phyloP scores from a whole-genome alignment of 2,797 vertebrate genomes.

The Erethizon dorsatum region DNA sequence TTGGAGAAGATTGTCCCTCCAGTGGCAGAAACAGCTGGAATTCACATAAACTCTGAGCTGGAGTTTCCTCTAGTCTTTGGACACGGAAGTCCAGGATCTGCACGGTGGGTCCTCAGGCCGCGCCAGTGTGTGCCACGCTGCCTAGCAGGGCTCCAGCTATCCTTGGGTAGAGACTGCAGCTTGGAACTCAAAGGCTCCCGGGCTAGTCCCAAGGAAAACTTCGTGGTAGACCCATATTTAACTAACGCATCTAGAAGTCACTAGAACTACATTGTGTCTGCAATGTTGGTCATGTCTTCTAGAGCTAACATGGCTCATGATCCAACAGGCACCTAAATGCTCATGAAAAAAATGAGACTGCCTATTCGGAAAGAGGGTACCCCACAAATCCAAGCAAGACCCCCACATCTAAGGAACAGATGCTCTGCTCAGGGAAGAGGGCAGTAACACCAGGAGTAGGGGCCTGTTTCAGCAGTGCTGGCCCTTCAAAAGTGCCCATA shows the following conservation, averaged over 20 bases:
- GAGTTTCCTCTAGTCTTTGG: neutral
- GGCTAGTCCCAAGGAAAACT: neutral
- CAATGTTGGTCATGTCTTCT: neutral
- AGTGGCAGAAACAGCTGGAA: neutral
- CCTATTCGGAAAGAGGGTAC: neutral
- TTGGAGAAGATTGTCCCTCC: neutral
- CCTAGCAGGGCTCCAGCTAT: fast-evolving
- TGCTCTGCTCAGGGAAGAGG: neutral
- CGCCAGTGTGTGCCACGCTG: fast-evolving
- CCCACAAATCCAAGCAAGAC: neutral
- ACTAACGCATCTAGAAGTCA: neutral
- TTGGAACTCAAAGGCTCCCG: neutral
- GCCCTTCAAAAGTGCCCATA: neutral
- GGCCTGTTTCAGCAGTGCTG: neutral
- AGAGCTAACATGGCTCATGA: fast-evolving
- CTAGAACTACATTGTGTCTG: neutral
- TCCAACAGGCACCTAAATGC: neutral
- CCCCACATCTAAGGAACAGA: neutral
- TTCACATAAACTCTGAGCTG: neutral
- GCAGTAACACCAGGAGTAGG: fast-evolving
- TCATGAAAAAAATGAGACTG: neutral
- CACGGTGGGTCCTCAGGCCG: fast-evolving
- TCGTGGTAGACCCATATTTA: neutral
- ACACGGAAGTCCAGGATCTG: neutral
- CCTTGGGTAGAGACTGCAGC: fast-evolving